Evolutionary conservation across 2,797 vertebrate species (phyloP).

Genomic region (Aphelocoma californica): DNA sequence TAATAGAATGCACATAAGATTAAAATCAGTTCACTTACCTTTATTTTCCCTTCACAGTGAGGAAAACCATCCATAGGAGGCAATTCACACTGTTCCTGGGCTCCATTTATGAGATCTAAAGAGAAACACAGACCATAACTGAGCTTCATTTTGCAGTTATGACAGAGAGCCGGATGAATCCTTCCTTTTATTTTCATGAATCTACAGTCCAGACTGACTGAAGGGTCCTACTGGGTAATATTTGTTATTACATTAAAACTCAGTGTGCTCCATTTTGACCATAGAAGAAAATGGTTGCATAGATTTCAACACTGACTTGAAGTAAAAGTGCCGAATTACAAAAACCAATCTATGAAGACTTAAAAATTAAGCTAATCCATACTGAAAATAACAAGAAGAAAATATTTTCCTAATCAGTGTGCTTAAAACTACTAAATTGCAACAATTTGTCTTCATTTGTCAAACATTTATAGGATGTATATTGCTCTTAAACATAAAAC

Average conservation of each 20-base stretch:
- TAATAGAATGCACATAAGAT: background rate
- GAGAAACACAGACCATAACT: constrained; percentile 11
- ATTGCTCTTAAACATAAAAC: background rate
- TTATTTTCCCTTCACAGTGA: constrained; percentile 96
- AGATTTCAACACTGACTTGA: background rate
- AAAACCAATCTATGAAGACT: background rate
- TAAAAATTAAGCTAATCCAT: background rate
- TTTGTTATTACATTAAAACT: background rate
- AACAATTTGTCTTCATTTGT: background rate
- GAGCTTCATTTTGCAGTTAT: constrained; percentile 3
- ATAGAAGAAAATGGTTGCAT: background rate
- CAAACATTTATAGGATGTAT: background rate
- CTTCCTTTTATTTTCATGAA: background rate
- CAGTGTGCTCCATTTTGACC: background rate
- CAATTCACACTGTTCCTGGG: constrained; percentile 97
- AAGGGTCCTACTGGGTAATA: background rate
- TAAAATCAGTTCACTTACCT: constrained; percentile 77
- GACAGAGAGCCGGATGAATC: background rate
- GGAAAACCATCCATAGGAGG: constrained; percentile 97
- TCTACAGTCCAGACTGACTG: background rate
- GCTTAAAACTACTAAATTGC: background rate
- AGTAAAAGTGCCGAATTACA: background rate
- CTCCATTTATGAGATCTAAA: constrained; percentile 95
- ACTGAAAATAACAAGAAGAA: background rate
- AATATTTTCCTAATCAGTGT: background rate